Conservation (phyloP, 2,113 vertebrate genomes). For the Syngnathus typhle region DNA sequence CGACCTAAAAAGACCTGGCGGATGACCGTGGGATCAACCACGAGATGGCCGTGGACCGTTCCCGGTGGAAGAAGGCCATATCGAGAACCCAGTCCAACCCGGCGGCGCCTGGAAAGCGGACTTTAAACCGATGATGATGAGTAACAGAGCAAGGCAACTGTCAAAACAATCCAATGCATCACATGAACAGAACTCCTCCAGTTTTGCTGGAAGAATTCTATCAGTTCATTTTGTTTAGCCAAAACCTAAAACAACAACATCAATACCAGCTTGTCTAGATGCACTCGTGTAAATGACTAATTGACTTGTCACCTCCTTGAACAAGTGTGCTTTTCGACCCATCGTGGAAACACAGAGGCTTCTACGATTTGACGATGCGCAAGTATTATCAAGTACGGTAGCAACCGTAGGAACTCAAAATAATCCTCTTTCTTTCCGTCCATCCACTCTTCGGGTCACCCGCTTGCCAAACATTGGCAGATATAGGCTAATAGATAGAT, state of each 20-base stretch:
- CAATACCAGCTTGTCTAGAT: background rate
- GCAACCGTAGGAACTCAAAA: background rate
- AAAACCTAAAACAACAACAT: background rate
- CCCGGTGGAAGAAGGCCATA: no score
- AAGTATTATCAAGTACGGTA: background rate
- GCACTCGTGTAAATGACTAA: background rate
- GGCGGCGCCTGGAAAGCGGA: no score
- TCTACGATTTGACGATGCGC: background rate
- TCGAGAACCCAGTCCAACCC: no score
- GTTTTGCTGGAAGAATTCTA: background rate
- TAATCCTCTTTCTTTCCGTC: background rate
- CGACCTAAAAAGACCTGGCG: no score
- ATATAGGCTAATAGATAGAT: constrained; percentile 11
- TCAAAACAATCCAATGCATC: background rate
- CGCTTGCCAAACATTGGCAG: background rate
- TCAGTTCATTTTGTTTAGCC: background rate
- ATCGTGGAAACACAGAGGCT: background rate
- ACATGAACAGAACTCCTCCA: background rate
- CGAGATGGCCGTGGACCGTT: no score
- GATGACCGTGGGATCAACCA: no score
- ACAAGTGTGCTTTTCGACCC: background rate
- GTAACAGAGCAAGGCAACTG: background rate
- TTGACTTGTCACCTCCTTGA: background rate
- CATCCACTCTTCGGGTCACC: no score
- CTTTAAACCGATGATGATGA: no score